These are phyloP conservation scores for Leptestheria dahalacensis DNA, from an alignment of 1,140 invertebrate genomes.

Conservation along the genomic window DNA sequence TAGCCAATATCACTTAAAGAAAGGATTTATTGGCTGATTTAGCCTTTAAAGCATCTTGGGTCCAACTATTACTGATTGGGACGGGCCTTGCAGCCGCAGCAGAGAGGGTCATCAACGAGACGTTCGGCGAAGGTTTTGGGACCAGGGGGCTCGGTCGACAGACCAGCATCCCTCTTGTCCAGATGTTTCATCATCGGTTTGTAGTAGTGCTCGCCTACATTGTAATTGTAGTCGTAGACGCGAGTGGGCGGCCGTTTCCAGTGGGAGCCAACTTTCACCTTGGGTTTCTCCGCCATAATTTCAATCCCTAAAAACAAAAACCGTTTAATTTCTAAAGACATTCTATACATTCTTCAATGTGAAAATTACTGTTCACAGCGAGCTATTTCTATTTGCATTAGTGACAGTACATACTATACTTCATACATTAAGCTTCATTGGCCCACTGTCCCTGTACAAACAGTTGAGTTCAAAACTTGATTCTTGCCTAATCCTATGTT, in stretches of 20 bases:
- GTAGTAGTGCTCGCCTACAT: constrained; percentile 18
- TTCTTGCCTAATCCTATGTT: too few species aligned
- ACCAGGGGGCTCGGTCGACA: constrained; percentile 10
- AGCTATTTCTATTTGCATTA: neutral
- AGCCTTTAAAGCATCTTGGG: neutral
- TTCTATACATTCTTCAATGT: too few species aligned
- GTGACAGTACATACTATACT: too few species aligned
- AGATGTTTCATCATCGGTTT: constrained; percentile 20
- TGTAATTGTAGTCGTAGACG: constrained; percentile 21
- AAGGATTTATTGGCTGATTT: neutral
- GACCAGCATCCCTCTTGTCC: constrained; percentile 13
- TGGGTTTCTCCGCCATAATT: constrained; percentile 12
- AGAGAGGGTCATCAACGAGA: constrained; percentile 12
- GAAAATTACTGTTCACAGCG: too few species aligned
- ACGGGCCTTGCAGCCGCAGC: constrained; percentile 6
- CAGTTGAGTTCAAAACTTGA: too few species aligned
- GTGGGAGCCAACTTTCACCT: constrained; percentile 9
- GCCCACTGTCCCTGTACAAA: too few species aligned
- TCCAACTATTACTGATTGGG: neutral
- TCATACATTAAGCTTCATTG: too few species aligned
- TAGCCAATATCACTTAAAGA: neutral
- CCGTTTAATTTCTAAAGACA: too few species aligned
- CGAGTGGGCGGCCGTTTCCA: constrained; percentile 24
- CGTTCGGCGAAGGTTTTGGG: constrained; percentile 15
- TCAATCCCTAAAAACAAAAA: too few species aligned